Conservation (phyloP, 2,888 invertebrate species). For the Acleris literana region DNA sequence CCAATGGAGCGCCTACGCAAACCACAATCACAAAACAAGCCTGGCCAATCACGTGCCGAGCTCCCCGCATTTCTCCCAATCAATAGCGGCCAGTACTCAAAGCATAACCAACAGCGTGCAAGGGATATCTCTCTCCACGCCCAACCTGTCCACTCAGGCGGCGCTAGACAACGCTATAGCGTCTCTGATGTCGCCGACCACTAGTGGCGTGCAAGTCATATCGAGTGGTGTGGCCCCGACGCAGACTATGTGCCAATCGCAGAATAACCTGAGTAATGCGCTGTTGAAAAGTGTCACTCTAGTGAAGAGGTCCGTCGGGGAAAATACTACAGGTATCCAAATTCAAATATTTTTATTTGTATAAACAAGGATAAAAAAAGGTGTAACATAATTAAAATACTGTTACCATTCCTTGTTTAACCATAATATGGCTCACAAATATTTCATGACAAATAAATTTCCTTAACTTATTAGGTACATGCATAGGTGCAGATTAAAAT, state of each 20-base stretch:
- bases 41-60: conserved; percentile 54
- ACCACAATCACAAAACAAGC: conserved; percentile 54
- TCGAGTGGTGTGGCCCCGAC: conserved; percentile 65
- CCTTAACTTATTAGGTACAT: too few species aligned
- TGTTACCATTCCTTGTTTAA: too few species aligned
- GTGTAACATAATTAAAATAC: too few species aligned
- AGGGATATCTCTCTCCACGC: conserved; percentile 68
- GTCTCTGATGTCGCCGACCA: conserved; percentile 71
- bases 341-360: too few species aligned
- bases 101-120: conserved; percentile 73
- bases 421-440: too few species aligned
- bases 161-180: conserved; percentile 75
- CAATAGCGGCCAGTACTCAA: conserved; percentile 57
- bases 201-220: conserved; percentile 67
- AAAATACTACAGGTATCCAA: conserved; percentile 71
- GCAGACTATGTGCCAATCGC: conserved; percentile 48
- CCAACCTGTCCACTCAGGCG: conserved; percentile 63
- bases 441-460: too few species aligned
- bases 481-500: too few species aligned
- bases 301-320: conserved; percentile 69
- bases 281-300: conserved; percentile 74
- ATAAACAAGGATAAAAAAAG: too few species aligned
- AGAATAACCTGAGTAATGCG: conserved; percentile 55
- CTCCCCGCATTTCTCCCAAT: conserved; percentile 58
- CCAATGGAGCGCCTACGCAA: conserved; percentile 71